Evolutionary conservation across 2,888 invertebrate genomes (phyloP), one percentile per base, ranked within the genome.

Genomic region (Caenorhabditis parvicauda): DNA sequence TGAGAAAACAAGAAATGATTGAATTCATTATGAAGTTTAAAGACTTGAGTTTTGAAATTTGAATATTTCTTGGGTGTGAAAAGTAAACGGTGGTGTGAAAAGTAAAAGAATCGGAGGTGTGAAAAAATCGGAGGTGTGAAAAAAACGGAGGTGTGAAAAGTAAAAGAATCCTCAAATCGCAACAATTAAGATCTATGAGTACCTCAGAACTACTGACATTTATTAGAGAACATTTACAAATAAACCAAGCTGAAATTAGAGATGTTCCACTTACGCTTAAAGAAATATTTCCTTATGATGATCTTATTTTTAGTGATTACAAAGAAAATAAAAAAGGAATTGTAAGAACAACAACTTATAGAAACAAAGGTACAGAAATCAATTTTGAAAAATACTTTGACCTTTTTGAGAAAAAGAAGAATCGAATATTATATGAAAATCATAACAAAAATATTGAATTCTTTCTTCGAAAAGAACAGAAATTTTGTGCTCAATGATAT

Each of bases 1-100:
- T 58, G 61, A 57, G 38, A 43, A 58, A 61, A 49, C 55, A 60
- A 46, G 56, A 60, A 45, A 59, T 59, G 59, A 59, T 59, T 59
- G 59, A 59, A 3, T 59, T 59, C 21, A 56, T 60, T 56, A 38
- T 44, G 27, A 42, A 47, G 22, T 49, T 56, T 17, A 56, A 50
- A 52, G 48, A 57, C 29, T 12, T 57, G 14, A n/a, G 22, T 39
- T 39, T 28, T n/a, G 29, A 49, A 49, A 44, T 29, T 52, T 32
- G 21, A 44, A 44, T 44, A 37, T 50, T 56, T 44, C 41, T 56
- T 19, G 35, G 9, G 21, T 32, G 24, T 25, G 38, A 45, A 41
- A 39, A 6, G 7, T 9, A 41, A 7, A 17, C 49, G 21, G 35
- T n/a, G 9, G 21, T 32, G 24, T 25, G 38, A 45, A 41, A 39